Percentiles rank a stretch among this genome's conserved stretches.
Conservation (phyloP, 2,888 invertebrate genomes). For the Eremobia ochroleuca region DNA sequence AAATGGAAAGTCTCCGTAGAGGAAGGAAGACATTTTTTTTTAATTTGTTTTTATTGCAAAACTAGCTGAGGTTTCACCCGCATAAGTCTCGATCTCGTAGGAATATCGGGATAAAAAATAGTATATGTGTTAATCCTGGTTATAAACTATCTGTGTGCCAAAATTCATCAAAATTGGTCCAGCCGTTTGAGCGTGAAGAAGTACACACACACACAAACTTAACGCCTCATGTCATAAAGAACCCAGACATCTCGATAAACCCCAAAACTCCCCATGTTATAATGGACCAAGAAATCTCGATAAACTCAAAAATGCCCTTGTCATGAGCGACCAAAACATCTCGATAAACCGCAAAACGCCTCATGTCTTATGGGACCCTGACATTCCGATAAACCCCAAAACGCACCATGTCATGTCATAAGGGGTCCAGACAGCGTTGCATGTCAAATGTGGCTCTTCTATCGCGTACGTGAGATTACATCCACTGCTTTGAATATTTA, state of each 20-base stretch:
- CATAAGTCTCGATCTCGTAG: too few relatives aligned
- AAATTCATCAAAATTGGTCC: too few relatives aligned
- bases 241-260: neutral
- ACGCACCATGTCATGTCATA: neutral
- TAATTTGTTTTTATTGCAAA: neutral
- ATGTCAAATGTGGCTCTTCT: neutral
- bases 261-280: neutral
- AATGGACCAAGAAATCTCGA: neutral
- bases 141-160: too few relatives aligned
- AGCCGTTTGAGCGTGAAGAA: too few relatives aligned
- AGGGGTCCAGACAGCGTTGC: neutral
- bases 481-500: neutral
- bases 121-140: too few relatives aligned
- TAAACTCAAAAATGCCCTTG: too few relatives aligned
- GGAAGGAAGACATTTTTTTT: neutral
- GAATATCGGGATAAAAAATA: too few relatives aligned
- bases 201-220: too few relatives aligned
- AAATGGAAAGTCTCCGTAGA: neutral
- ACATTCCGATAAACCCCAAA: neutral
- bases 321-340: neutral
- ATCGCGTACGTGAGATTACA: neutral
- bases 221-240: too few relatives aligned
- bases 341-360: too few relatives aligned
- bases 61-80: too few relatives aligned
- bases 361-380: too few relatives aligned